These are phyloP conservation scores for Eupithecia tripunctaria DNA, from an alignment of 2,888 invertebrate genomes.

Conservation along the genomic window DNA sequence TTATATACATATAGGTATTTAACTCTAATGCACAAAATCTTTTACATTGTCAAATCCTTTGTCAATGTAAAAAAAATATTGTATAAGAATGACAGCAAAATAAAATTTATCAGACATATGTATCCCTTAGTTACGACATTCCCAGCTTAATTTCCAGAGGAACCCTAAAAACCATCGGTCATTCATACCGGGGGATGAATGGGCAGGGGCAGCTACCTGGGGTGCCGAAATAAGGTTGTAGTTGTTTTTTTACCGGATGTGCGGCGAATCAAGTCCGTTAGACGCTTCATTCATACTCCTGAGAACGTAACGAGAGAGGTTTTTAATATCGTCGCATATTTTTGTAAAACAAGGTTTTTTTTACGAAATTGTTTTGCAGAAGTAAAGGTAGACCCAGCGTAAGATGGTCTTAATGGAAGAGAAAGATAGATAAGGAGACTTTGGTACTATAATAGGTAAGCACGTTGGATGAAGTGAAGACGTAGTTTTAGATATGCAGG, in stretches of 20 bases:
- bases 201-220: slow-evolving; percentile 69
- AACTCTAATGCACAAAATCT: not conserved
- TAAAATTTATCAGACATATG: not conserved
- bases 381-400: not conserved
- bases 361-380: not conserved
- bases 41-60: no score
- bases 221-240: slow-evolving; percentile 59
- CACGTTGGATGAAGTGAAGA: not conserved
- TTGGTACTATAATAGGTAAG: not conserved
- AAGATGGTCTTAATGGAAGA: not conserved
- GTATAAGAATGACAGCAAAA: no score
- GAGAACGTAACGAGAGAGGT: slow-evolving; percentile 41
- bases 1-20: no score
- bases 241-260: slow-evolving; percentile 75
- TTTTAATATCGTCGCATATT: slow-evolving; percentile 8
- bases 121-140: not conserved
- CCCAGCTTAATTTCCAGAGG: slow-evolving; percentile 14
- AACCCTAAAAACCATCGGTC: slow-evolving; percentile 59
- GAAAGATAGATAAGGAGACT: not conserved
- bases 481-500: no score
- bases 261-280: slow-evolving; percentile 72
- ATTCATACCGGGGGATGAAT: slow-evolving; percentile 74
- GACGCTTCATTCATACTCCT: slow-evolving; percentile 54
- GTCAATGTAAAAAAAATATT: no score
- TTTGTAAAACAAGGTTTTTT: not conserved